Base-by-base conservation (phyloP, 2,888 invertebrate species). In the Coleophora flavipennella region DNA sequence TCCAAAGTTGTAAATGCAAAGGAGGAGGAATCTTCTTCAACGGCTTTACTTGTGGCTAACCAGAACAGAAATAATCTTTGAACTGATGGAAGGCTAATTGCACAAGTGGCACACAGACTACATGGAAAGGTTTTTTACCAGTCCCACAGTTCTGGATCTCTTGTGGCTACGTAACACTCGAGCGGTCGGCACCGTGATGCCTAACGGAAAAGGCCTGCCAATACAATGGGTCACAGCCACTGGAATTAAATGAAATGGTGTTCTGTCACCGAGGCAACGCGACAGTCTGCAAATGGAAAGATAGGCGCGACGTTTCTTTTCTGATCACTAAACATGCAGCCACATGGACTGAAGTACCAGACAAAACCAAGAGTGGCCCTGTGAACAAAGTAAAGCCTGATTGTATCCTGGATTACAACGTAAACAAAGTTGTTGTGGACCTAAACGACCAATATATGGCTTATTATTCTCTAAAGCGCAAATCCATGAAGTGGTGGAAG, bases 51-150 rank as follows among this genome's bases (percentile, higher is more conserved):
- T n/a, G n/a, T n/a, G n/a, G n/a, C n/a, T n/a, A n/a, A n/a, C n/a
- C n/a, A n/a, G n/a, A n/a, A n/a, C 37, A 11, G 11, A 29, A 32
- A 43, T 45, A 28, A 25, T 40, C 32, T 46, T 40, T 13, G 38
- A 40, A 33, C 33, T 48, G 33, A n/a, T 25, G 27, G 26, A 43
- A 25, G 38, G 41, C 20, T 48, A 44, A 28, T 43, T 46, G 12
- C 43, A 32, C 8, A 51, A 51, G 41, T 51, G 47, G 48, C 51
- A 51, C 36, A 39, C 41, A 13, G 28, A 43, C 28, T 43, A 46
- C 41, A 37, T 42, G 31, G 33, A 37, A 39, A 13, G 39, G 13
- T 47, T 42, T 42, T 46, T 42, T 31, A 44, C 44, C 3, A 42
- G 38, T 31, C 40, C 44, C 32, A 39, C 39, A 25, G 20, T 27